Percentiles rank a stretch among this genome's conserved stretches.
Evolutionary conservation across 2,888 invertebrate genomes (phyloP).

Genomic region (Heteromurus nitidus): DNA sequence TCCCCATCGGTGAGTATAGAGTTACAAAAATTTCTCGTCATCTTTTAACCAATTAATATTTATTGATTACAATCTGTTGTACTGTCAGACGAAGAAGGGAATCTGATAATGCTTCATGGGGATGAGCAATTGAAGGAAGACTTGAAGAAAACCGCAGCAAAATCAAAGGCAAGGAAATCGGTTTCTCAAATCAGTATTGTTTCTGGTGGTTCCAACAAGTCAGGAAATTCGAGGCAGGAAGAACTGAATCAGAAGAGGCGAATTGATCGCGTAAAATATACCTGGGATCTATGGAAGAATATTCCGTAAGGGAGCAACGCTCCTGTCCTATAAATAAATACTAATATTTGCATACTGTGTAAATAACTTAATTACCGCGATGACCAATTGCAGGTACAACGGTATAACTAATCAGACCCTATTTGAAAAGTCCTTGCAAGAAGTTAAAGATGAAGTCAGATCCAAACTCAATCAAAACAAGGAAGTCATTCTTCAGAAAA

Average conservation of each 20-base stretch:
- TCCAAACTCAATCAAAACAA: constrained; percentile 52
- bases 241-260: constrained; percentile 31
- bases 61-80: no score
- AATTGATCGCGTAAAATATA: constrained; percentile 61
- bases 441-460: constrained; percentile 56
- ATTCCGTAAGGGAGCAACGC: constrained; percentile 66
- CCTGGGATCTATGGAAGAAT: constrained; percentile 66
- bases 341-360: no score
- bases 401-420: constrained; percentile 52
- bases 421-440: constrained; percentile 62
- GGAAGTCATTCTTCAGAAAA: constrained; percentile 62
- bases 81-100: constrained; percentile 20
- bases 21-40: no score
- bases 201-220: neutral
- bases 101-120: neutral
- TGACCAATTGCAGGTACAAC: constrained; percentile 58
- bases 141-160: constrained; percentile 37
- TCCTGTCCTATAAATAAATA: no score
- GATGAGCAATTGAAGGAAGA: constrained; percentile 43
- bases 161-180: neutral
- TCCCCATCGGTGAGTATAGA: constrained; percentile 35
- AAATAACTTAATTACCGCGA: no score
- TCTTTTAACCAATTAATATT: no score
- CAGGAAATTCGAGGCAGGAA: constrained; percentile 25
- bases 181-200: constrained; percentile 10